Percentiles rank a stretch among this genome's conserved stretches.
Evolutionary conservation across 2,113 vertebrate species (phyloP).

Genomic region (Passer montanus): DNA sequence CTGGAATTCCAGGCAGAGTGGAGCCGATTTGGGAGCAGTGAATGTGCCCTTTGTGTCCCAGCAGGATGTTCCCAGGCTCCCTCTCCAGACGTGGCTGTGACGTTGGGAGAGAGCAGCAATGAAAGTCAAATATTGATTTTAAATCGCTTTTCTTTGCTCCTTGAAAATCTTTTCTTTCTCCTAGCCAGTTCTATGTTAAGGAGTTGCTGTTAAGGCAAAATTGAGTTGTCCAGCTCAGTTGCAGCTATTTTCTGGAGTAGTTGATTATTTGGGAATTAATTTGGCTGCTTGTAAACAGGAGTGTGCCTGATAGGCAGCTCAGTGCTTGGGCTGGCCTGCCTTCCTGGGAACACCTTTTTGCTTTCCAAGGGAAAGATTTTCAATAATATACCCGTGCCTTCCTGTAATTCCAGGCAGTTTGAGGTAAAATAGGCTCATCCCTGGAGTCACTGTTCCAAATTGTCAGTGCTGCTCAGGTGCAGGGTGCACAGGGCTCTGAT

Average conservation of each 20-base stretch:
- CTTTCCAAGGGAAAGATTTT: not conserved
- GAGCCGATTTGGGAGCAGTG: not conserved
- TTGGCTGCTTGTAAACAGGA: not conserved
- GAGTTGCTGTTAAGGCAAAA: not conserved
- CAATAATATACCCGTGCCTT: rapidly evolving
- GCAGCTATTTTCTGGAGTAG: not conserved
- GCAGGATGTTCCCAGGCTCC: not conserved
- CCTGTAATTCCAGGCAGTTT: not conserved
- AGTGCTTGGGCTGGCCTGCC: not conserved
- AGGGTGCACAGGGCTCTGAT: not conserved
- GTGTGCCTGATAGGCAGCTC: not conserved
- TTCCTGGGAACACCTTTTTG: not conserved
- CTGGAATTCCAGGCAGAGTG: not conserved
- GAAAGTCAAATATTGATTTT: not conserved
- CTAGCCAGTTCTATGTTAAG: not conserved
- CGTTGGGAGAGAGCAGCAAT: not conserved
- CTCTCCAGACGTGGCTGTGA: not conserved
- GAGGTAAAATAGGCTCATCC: not conserved
- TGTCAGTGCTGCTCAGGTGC: rapidly evolving
- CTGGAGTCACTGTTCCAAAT: not conserved
- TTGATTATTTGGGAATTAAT: not conserved
- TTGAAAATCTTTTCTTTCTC: not conserved
- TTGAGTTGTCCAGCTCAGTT: not conserved
- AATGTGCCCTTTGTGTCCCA: not conserved
- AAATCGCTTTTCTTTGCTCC: not conserved